Evolutionary conservation across 2,113 vertebrate species (phyloP).

Genomic region (Tenrec ecaudatus): DNA sequence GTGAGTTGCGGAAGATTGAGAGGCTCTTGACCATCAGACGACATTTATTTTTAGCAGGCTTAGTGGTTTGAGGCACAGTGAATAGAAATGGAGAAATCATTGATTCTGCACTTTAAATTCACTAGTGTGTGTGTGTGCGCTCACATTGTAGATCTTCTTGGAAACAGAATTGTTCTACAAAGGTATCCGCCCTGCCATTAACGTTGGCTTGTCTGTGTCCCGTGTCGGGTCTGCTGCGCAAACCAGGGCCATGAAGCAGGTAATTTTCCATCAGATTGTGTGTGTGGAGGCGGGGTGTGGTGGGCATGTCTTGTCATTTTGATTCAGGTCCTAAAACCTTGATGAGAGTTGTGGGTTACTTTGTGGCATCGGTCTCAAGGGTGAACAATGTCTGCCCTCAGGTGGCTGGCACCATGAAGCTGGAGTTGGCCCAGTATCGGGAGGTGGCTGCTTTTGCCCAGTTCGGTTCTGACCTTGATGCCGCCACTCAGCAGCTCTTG

Average conservation of each 20-base stretch:
- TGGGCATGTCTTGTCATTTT: not conserved
- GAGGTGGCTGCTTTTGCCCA: constrained; percentile 99
- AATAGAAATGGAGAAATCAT: constrained; percentile 31
- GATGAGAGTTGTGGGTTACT: not conserved
- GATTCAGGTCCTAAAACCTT: not conserved
- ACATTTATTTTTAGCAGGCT: not conserved
- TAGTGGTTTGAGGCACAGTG: not conserved
- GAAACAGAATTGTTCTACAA: constrained; percentile 99
- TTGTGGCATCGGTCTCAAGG: not conserved
- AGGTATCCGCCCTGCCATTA: constrained; percentile 98
- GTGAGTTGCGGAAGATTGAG: not conserved
- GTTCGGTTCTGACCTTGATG: constrained; percentile 98
- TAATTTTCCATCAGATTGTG: constrained; percentile 72
- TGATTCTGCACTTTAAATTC: constrained; percentile 5
- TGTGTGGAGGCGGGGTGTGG: too few relatives aligned
- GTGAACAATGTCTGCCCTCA: constrained; percentile 39
- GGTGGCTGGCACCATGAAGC: constrained; percentile 99
- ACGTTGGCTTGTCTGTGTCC: constrained; percentile 98
- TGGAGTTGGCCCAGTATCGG: constrained; percentile 98
- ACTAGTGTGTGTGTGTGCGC: not conserved
- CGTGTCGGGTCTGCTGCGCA: constrained; percentile 99
- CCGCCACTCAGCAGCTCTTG: constrained; percentile 96
- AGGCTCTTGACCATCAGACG: not conserved
- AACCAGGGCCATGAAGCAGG: constrained; percentile 99
- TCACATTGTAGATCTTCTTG: constrained; percentile 95